Evolutionary conservation across 2,113 vertebrate species (phyloP).

Genomic region (Podarcis muralis): DNA sequence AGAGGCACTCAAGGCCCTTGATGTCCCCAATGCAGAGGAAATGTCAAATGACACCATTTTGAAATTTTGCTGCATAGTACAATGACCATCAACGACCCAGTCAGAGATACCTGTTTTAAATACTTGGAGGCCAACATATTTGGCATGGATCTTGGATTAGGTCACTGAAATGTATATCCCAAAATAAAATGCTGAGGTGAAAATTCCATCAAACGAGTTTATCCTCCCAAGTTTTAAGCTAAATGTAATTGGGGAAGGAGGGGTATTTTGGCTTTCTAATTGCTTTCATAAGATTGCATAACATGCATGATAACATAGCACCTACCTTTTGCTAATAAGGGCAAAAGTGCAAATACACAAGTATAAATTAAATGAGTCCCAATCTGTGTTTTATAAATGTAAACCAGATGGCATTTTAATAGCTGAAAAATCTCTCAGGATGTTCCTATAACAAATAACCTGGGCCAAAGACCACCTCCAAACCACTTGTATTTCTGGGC

Average conservation of each 20-base stretch:
- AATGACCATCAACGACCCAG: neutral
- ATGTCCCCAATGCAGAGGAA: neutral
- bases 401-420: conserved; percentile 27
- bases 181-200: conserved; percentile 28
- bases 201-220: conserved; percentile 16
- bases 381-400: conserved; percentile 29
- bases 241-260: neutral
- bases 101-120: neutral
- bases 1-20: neutral
- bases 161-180: conserved; percentile 27
- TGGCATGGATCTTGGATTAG: conserved; percentile 18
- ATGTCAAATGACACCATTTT: neutral
- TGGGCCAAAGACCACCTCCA: conserved; percentile 19
- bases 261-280: conserved; percentile 1
- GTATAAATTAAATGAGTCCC: conserved; percentile 13
- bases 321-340: conserved; percentile 35
- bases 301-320: conserved; percentile 28
- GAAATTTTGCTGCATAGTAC: conserved; percentile 8
- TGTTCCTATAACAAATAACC: neutral
- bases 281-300: conserved; percentile 28
- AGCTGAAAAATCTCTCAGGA: conserved; percentile 37
- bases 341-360: conserved; percentile 27
- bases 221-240: neutral
- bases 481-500: neutral
- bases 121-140: conserved; percentile 8